Evolutionary conservation across 2,797 vertebrate genomes (phyloP).

Genomic region (Zenarchopterus dispar): DNA sequence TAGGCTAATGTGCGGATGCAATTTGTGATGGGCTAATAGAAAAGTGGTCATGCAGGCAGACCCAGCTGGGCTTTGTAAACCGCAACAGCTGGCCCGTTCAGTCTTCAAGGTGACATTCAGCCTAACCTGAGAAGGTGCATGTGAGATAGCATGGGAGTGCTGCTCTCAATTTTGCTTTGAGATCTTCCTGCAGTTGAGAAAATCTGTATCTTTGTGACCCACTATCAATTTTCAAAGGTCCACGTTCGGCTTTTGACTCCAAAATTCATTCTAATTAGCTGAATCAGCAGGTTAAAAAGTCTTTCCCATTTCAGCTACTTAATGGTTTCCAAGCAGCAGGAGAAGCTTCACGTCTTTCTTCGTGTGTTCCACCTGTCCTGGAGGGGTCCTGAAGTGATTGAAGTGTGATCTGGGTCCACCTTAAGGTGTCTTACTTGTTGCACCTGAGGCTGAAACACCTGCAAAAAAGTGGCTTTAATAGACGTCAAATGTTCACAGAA

Average conservation of each 20-base stretch:
- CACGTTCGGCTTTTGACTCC: too few relatives aligned
- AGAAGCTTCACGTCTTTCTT: slow-evolving; percentile 12
- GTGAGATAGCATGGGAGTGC: slow-evolving; percentile 12
- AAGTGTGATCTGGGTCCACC: slow-evolving; percentile 6
- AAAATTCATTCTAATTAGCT: too few relatives aligned
- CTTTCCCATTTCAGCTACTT: not conserved
- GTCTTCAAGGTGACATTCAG: slow-evolving; percentile 72
- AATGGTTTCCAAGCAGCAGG: not conserved
- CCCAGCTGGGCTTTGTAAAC: slow-evolving; percentile 65
- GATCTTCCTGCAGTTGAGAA: slow-evolving; percentile 11
- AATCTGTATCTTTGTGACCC: not conserved
- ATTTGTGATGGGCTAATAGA: slow-evolving; percentile 64
- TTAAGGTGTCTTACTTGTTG: not conserved
- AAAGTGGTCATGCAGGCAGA: slow-evolving; percentile 55
- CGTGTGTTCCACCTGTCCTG: slow-evolving; percentile 4
- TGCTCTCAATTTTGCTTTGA: slow-evolving; percentile 5
- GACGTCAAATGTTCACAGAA: slow-evolving; percentile 8
- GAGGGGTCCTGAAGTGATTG: slow-evolving; percentile 1
- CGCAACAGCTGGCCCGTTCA: slow-evolving; percentile 37
- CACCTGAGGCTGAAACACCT: slow-evolving; percentile 10
- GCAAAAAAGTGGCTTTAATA: not conserved
- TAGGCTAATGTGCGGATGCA: slow-evolving; percentile 50
- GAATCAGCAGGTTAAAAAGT: too few relatives aligned
- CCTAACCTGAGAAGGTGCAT: slow-evolving; percentile 52
- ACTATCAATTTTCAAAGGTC: too few relatives aligned